A percentile compares a stretch with the other conserved stretches of the same genome.
These are phyloP conservation scores for Lycaena phlaeas DNA, from an alignment of 2,888 invertebrate species.

Conservation along the genomic window DNA sequence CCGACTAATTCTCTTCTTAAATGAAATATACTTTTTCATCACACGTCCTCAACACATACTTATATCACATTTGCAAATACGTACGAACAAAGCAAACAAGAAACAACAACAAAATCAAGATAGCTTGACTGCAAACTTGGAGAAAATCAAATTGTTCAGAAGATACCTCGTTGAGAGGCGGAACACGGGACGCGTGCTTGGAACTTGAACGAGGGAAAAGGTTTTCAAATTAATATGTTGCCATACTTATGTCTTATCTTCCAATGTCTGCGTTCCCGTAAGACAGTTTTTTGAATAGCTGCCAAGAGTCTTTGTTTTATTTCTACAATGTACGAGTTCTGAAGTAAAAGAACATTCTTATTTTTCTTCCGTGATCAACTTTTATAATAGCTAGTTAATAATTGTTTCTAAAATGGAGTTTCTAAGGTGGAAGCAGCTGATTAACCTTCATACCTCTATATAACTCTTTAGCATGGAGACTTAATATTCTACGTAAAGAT, in stretches of 20 bases:
- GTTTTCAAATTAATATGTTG: slow-evolving; percentile 21
- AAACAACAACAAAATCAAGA: slow-evolving; percentile 19
- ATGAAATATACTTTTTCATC: no score
- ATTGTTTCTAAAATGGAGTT: no score
- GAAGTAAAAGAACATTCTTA: not conserved
- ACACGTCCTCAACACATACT: no score
- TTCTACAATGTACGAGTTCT: not conserved
- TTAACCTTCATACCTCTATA: no score
- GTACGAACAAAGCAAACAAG: slow-evolving; percentile 11
- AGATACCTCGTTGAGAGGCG: slow-evolving; percentile 15
- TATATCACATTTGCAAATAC: slow-evolving; percentile 9
- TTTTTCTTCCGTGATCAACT: not conserved
- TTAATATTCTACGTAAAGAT: no score
- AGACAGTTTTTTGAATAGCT: slow-evolving; percentile 16
- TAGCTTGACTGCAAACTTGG: slow-evolving; percentile 11
- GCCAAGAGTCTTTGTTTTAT: slow-evolving; percentile 17
- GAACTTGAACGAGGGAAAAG: slow-evolving; percentile 18
- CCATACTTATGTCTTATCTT: slow-evolving; percentile 14
- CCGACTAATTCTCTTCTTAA: no score
- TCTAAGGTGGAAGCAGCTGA: no score
- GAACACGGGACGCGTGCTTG: slow-evolving; percentile 19
- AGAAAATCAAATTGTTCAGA: slow-evolving; percentile 19
- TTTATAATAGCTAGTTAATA: no score
- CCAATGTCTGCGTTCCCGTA: slow-evolving; percentile 10
- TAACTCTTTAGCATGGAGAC: no score